Conservation (phyloP, 2,888 invertebrate genomes). For the Tenthredo livida region DNA sequence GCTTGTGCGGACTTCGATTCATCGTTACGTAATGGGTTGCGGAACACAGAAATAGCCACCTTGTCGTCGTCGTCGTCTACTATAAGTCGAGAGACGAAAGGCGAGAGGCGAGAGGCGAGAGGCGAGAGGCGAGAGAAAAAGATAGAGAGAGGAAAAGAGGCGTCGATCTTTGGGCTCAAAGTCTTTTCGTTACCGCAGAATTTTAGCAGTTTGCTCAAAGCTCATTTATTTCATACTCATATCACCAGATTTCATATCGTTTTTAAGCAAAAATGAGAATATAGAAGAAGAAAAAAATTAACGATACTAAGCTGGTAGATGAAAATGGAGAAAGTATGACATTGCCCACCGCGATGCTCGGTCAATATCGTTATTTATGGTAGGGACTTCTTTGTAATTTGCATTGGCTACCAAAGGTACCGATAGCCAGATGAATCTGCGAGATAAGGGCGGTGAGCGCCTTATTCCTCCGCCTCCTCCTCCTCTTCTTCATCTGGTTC, state of each 20-base stretch:
- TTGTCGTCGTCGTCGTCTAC: slow-evolving; percentile 22
- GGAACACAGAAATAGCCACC: slow-evolving; percentile 50
- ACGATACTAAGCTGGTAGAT: background rate
- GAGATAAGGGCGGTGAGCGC: slow-evolving; percentile 67
- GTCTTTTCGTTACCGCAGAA: background rate
- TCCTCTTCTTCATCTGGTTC: slow-evolving; percentile 38
- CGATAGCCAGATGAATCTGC: slow-evolving; percentile 71
- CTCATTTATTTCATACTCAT: background rate
- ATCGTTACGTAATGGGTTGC: slow-evolving; percentile 48
- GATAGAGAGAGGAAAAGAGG: slow-evolving; percentile 4
- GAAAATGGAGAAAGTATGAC: slow-evolving; percentile 53
- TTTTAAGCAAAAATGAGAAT: background rate
- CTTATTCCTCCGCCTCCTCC: slow-evolving; percentile 51
- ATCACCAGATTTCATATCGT: background rate
- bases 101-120: slow-evolving; percentile 13
- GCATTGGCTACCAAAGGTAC: slow-evolving; percentile 73
- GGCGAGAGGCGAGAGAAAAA: slow-evolving; percentile 27
- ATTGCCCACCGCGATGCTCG: slow-evolving; percentile 57
- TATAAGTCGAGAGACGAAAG: background rate
- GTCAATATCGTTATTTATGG: slow-evolving; percentile 73
- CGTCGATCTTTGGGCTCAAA: slow-evolving; percentile 4
- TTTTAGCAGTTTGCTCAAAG: background rate
- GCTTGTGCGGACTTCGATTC: slow-evolving; percentile 35
- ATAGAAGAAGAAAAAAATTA: background rate
- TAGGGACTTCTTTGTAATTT: slow-evolving; percentile 69